Percentiles rank a stretch among this genome's conserved stretches.
phyloP scores from a whole-genome alignment of 2,797 vertebrate genomes.

The Sarcophilus harrisii region DNA sequence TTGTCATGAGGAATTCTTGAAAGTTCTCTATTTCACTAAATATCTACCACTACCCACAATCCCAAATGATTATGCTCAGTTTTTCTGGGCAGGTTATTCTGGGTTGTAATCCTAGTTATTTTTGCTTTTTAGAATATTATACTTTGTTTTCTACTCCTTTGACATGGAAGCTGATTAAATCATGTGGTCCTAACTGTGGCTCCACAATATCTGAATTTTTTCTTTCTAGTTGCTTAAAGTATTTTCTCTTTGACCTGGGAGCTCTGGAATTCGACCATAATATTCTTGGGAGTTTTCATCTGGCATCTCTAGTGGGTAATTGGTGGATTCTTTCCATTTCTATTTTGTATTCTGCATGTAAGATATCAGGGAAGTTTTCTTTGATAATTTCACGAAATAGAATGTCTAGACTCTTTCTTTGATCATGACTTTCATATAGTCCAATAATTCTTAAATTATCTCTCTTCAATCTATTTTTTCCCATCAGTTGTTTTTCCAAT shows the following conservation, averaged over 20 bases:
- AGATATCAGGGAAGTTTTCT: neutral
- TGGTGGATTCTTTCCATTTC: neutral
- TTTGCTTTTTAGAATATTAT: neutral
- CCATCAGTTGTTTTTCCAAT: neutral
- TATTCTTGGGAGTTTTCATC: neutral
- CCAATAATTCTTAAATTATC: neutral
- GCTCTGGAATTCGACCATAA: neutral
- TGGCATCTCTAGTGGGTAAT: neutral
- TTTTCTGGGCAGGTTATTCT: neutral
- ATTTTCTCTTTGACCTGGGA: neutral
- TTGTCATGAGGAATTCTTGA: neutral
- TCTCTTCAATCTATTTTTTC: neutral
- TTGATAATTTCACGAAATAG: neutral
- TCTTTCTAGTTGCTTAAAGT: neutral
- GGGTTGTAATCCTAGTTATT: neutral
- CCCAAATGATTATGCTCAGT: neutral
- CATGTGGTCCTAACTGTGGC: neutral
- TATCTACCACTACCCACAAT: neutral
- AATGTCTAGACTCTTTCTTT: neutral
- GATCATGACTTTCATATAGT: neutral
- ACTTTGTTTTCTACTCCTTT: neutral
- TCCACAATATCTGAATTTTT: neutral
- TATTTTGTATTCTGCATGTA: neutral
- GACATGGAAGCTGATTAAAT: neutral
- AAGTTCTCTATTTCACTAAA: neutral